A percentile compares a stretch with the other conserved stretches of the same genome.
Evolutionary conservation across 2,797 vertebrate species (phyloP).

Genomic region (Acrossocheilus fasciatus): DNA sequence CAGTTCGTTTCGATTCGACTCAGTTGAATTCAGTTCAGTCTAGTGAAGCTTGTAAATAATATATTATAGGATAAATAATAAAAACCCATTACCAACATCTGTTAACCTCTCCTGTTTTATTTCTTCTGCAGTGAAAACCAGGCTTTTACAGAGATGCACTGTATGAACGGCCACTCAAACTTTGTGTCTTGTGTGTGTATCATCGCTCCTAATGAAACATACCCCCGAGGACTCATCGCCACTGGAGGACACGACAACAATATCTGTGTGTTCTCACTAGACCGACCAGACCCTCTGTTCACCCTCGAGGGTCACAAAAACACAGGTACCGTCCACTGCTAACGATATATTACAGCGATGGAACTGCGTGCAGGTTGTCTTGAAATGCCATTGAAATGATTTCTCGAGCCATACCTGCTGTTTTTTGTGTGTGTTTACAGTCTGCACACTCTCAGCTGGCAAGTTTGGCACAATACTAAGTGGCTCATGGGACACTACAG

Average conservation of each 20-base stretch:
- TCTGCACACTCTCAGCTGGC: slow-evolving; percentile 94
- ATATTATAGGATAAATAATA: not conserved
- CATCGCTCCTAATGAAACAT: slow-evolving; percentile 90
- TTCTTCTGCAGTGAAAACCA: slow-evolving; percentile 80
- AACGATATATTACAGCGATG: not conserved
- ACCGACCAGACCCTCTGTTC: slow-evolving; percentile 87
- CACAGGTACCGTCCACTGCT: slow-evolving; percentile 79
- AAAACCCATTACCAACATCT: not conserved
- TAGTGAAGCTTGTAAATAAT: not conserved
- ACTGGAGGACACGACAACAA: slow-evolving; percentile 95
- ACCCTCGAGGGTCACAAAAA: slow-evolving; percentile 92
- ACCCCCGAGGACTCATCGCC: slow-evolving; percentile 92
- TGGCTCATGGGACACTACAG: slow-evolving; percentile 97
- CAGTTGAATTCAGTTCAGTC: not conserved
- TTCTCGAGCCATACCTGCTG: not conserved
- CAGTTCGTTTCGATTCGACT: not conserved
- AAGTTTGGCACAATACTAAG: slow-evolving; percentile 97
- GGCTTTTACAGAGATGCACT: slow-evolving; percentile 91
- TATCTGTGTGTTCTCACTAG: slow-evolving; percentile 93
- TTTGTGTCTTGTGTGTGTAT: slow-evolving; percentile 96
- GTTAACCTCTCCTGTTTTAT: slow-evolving; percentile 2
- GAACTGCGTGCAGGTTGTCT: not conserved
- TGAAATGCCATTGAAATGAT: not conserved
- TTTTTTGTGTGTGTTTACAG: slow-evolving; percentile 70
- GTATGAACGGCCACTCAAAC: slow-evolving; percentile 93